Base-by-base conservation (phyloP, 2,113 vertebrate genomes). In the Callaeas wilsoni region DNA sequence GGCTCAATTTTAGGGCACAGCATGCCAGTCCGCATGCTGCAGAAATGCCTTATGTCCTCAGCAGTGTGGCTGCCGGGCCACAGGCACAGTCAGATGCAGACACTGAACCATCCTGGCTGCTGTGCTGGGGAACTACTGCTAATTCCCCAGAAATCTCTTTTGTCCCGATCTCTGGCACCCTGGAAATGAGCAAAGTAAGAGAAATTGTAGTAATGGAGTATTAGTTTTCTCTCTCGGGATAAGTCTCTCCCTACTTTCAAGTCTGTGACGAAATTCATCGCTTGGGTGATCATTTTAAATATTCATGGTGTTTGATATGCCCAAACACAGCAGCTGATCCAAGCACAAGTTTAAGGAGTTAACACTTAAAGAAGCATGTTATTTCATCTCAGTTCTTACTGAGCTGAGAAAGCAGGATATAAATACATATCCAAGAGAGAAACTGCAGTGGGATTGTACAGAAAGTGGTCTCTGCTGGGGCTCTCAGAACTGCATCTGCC, bases 11-110 rank as follows among this genome's bases (percentile, higher is more conserved):
- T 12, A 44, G 52, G 30, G 52, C 44, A 60, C 35, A 55, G 62
- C 0, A 1, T 21, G 39, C 30, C 80, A 56, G 49, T 6, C 25
- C 0, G 0, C 41, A 4, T 2, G 39, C 44, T 82, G 44, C 49
- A 47, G 53, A 75, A 78, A 82, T 0, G 15, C 47, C 32, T 33
- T 4, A 25, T 21, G 41, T 20, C 25, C 75, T 83, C 37, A 65
- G 46, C 70, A 57, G 32, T 0, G 1, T 0, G 3, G 46, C 67
- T 6, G 7, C 25, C 59, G 47, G 21, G 26, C 18, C 69, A 74
- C 85, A 39, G 12, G 59, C 17, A 60, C 35, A n/a, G 57, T 10
- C 6, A 6, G 47, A 26, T 2, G 3, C n/a, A n/a, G 42, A 50
- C 60, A 59, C 11, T 0, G 0, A 30, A 63, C 47, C 33, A 33